A percentile compares a stretch with the other conserved stretches of the same genome.
phyloP scores from a whole-genome alignment of 2,888 invertebrate genomes.

The Pyrrhosoma nymphula region DNA sequence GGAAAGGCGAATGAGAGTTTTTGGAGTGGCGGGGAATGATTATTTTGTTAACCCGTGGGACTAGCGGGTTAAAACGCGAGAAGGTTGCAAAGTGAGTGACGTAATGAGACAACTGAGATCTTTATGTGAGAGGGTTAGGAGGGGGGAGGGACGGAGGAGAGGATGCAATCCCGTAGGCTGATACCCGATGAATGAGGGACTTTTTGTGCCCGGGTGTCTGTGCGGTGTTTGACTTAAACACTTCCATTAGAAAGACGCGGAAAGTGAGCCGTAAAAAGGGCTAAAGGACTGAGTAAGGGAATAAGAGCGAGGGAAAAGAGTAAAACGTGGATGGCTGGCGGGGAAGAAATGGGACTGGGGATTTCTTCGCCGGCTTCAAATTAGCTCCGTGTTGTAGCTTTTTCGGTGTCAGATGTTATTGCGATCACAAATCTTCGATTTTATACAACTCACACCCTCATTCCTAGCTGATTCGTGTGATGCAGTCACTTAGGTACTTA shows the following conservation, averaged over 20 bases:
- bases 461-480: background rate
- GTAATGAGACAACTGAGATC: constrained; percentile 49
- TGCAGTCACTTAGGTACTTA: background rate
- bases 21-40: constrained; percentile 30
- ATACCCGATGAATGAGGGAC: constrained; percentile 9
- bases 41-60: background rate
- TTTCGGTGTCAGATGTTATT: background rate
- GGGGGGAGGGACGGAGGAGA: no score
- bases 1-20: background rate
- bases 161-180: background rate
- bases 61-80: background rate
- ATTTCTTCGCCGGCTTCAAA: background rate
- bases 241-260: background rate
- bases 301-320: background rate
- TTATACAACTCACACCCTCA: background rate
- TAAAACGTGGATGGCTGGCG: background rate
- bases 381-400: background rate
- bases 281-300: background rate
- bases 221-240: constrained; percentile 1
- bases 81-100: constrained; percentile 52
- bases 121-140: background rate
- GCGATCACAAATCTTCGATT: background rate
- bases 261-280: background rate
- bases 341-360: background rate
- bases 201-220: background rate